phyloP scores from a whole-genome alignment of 1,140 invertebrate genomes.

The Amyelois transitella region DNA sequence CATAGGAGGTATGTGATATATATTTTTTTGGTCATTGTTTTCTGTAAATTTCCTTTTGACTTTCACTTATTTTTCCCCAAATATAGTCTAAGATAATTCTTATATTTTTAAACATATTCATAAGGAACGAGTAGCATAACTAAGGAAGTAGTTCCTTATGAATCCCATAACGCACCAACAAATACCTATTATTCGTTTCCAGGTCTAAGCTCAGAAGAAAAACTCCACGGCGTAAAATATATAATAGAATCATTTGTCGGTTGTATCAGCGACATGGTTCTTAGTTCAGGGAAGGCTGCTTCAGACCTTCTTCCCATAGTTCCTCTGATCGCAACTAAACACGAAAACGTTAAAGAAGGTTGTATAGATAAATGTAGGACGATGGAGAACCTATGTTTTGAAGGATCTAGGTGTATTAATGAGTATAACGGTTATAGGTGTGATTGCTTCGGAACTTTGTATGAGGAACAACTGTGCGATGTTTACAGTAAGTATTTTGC shows the following conservation, averaged over 20 bases:
- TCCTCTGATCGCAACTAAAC: constrained; percentile 87
- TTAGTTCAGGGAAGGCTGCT: constrained; percentile 88
- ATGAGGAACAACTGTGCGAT: constrained; percentile 93
- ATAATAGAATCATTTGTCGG: constrained; percentile 94
- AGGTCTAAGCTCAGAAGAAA: constrained; percentile 90
- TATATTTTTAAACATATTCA: too few species aligned
- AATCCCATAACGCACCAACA: too few species aligned
- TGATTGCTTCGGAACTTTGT: constrained; percentile 93
- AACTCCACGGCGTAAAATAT: constrained; percentile 90
- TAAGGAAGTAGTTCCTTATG: too few species aligned
- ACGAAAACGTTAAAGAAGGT: constrained; percentile 90
- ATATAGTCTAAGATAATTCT: not conserved
- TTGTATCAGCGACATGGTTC: constrained; percentile 89
- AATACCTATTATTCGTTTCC: constrained; percentile 15
- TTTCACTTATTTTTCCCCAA: constrained; percentile 2
- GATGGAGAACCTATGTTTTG: constrained; percentile 87
- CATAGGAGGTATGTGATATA: constrained; percentile 90
- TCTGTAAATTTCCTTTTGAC: not conserved
- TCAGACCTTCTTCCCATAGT: constrained; percentile 86
- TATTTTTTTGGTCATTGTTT: not conserved
- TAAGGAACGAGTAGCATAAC: too few species aligned
- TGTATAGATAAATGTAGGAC: constrained; percentile 88
- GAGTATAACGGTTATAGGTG: constrained; percentile 90
- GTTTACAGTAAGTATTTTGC: constrained; percentile 84
- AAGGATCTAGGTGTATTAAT: constrained; percentile 89